Conservation (phyloP, 2,113 vertebrate genomes). For the Numenius arquata region DNA sequence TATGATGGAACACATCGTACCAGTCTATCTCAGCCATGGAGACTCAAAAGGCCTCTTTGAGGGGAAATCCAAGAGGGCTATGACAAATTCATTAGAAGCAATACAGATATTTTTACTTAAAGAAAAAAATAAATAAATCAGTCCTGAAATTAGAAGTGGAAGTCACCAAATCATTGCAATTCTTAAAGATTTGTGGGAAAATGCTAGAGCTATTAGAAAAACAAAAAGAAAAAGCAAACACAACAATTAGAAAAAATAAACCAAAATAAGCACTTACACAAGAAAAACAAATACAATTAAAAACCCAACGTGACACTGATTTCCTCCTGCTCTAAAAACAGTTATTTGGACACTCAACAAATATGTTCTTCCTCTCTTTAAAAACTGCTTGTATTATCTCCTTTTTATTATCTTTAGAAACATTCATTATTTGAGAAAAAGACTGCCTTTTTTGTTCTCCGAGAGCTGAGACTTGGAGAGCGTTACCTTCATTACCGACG, state of each 20-base stretch:
- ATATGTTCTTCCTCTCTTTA: neutral
- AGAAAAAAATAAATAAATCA: neutral
- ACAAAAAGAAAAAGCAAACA: neutral
- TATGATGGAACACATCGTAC: neutral
- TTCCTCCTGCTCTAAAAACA: neutral
- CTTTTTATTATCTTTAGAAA: neutral
- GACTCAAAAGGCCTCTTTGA: neutral
- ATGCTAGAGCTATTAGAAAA: neutral
- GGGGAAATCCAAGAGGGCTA: neutral
- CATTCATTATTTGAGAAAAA: neutral
- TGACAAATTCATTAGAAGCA: neutral
- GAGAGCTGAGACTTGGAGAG: neutral
- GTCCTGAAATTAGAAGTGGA: neutral
- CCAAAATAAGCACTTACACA: neutral
- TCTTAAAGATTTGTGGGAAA: neutral
- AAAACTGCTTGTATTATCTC: neutral
- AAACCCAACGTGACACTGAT: neutral
- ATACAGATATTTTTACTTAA: neutral
- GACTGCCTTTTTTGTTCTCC: neutral
- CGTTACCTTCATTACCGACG: neutral
- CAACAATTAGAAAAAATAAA: neutral
- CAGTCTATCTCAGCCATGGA: neutral
- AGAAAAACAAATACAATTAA: neutral
- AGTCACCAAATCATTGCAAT: neutral
- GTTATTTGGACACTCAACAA: neutral